phyloP scores from a whole-genome alignment of 1,140 invertebrate genomes.

The Ceratina calcarata region DNA sequence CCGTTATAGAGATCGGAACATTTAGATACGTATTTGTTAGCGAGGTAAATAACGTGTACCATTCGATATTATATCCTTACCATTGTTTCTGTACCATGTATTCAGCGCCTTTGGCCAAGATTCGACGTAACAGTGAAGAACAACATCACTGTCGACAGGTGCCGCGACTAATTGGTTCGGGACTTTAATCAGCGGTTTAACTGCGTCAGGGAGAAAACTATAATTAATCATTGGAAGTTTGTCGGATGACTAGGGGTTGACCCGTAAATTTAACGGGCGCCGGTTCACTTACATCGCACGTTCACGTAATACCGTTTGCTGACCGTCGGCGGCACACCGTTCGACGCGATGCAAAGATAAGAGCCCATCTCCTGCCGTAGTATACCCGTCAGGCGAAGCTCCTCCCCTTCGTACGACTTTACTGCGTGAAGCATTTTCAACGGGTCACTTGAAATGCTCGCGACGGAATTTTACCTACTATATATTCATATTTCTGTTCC shows the following conservation, averaged over 20 bases:
- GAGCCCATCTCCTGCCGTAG: conserved; percentile 91
- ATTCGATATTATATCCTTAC: conserved; percentile 79
- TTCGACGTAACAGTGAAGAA: conserved; percentile 90
- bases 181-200: conserved; percentile 90
- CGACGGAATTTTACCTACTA: background rate
- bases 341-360: conserved; percentile 93
- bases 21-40: too few species aligned
- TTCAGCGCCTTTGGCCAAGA: conserved; percentile 91
- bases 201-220: conserved; percentile 80
- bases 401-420: conserved; percentile 85
- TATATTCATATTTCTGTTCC: conserved; percentile 2
- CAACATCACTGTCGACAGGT: conserved; percentile 88
- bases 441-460: conserved; percentile 1
- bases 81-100: conserved; percentile 89
- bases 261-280: background rate
- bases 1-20: too few species aligned
- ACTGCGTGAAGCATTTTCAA: conserved; percentile 78
- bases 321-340: conserved; percentile 91
- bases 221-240: conserved; percentile 51
- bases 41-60: conserved; percentile 12
- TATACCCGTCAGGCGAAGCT: conserved; percentile 86
- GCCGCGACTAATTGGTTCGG: conserved; percentile 90
- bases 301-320: conserved; percentile 90
- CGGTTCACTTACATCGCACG: conserved; percentile 88
- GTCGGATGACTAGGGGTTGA: background rate